Conservation (phyloP, 2,113 vertebrate genomes). For the Pampusana beccarii region DNA sequence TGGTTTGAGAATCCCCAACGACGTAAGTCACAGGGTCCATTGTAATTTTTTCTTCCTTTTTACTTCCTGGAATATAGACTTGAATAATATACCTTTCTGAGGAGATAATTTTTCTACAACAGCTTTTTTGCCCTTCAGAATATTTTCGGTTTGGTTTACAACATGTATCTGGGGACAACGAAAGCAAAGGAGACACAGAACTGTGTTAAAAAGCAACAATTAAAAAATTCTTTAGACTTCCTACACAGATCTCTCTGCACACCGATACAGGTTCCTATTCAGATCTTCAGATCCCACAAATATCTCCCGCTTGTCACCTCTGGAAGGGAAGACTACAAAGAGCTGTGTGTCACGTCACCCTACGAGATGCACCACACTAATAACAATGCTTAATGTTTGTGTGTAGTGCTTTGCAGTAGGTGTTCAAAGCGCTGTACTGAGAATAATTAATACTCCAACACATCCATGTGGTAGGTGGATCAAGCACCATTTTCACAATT, state of each 20-base stretch:
- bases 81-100: neutral
- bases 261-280: neutral
- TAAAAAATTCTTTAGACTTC: neutral
- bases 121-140: neutral
- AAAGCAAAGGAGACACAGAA: neutral
- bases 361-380: neutral
- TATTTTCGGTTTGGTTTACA: neutral
- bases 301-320: neutral
- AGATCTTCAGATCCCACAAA: neutral
- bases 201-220: slow-evolving; percentile 8
- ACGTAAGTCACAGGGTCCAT: neutral
- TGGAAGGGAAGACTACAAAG: neutral
- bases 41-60: neutral
- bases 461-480: slow-evolving; percentile 23
- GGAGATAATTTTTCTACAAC: neutral
- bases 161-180: neutral
- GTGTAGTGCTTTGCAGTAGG: neutral
- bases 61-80: neutral
- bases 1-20: neutral
- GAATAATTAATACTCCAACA: slow-evolving; percentile 43
- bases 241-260: neutral
- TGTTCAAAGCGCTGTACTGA: slow-evolving; percentile 8
- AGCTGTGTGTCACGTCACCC: neutral
- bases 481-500: slow-evolving; percentile 17
- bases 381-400: neutral